Evolutionary conservation across 2,888 invertebrate species (phyloP).

Genomic region (Phalera bucephala): DNA sequence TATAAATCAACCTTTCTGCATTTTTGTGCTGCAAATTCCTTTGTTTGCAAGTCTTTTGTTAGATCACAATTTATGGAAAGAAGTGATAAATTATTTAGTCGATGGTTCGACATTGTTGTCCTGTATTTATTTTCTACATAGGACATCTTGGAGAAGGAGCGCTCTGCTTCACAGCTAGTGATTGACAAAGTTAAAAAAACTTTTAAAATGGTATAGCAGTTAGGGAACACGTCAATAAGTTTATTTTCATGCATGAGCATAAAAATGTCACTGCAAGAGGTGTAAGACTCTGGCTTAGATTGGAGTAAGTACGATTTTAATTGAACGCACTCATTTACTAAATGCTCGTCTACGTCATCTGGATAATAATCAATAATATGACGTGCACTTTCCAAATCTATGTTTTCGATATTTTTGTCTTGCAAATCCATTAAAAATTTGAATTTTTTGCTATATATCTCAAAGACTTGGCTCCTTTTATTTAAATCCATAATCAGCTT

Average conservation of each 20-base stretch:
- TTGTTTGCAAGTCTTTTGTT: conserved; percentile 13
- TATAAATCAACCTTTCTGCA: conserved; percentile 5
- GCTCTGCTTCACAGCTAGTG: conserved; percentile 1
- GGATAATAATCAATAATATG: conserved; percentile 12
- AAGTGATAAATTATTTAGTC: conserved; percentile 11
- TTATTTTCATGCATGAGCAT: conserved; percentile 10
- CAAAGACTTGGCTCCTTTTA: conserved; percentile 14
- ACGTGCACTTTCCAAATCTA: conserved; percentile 9
- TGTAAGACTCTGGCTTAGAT: no score
- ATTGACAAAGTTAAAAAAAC: conserved; percentile 7
- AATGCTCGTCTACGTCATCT: conserved; percentile 9
- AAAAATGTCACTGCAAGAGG: not conserved
- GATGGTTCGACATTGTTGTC: conserved; percentile 9
- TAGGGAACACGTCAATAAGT: conserved; percentile 9
- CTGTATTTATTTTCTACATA: conserved; percentile 5
- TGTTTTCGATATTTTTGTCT: conserved; percentile 6
- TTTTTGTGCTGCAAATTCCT: conserved; percentile 7
- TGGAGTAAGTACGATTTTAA: not conserved
- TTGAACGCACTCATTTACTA: conserved; percentile 4
- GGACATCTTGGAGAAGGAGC: conserved; percentile 10
- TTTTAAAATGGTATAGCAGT: conserved; percentile 8
- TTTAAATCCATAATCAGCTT: conserved; percentile 12
- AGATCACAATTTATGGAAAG: conserved; percentile 11
- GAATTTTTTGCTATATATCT: conserved; percentile 9
- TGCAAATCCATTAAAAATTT: conserved; percentile 13